Evolutionary conservation across 2,888 invertebrate species (phyloP), one percentile per base, ranked within the genome.

Genomic region (Crioceris asparagi): DNA sequence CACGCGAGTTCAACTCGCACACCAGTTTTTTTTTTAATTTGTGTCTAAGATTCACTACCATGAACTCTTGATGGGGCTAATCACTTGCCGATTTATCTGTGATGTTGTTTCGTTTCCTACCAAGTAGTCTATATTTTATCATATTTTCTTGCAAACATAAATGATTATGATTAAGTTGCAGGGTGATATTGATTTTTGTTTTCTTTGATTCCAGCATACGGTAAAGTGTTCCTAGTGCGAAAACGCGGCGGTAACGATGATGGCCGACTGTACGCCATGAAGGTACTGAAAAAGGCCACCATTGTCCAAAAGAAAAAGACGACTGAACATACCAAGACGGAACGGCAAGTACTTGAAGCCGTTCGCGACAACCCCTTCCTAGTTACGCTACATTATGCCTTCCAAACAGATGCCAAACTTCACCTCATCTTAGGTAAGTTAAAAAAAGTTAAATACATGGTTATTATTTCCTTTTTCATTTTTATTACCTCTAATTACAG

Each of bases 361-460:
- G 88, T 97, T 43, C 75, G 93, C 48, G 84, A 88, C 62, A 85
- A 90, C 58, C 96, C 96, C 35, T 97, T 96, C 69, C 77, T 97
- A 49, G 94, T 96, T 53, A 93, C 92, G 25, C 75, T 97, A 49
- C 92, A 93, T 68, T 97, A 97, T 67, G 97, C 97, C 61, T 97
- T 97, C 74, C 96, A 97, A 69, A 93, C 94, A 6, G 90, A 94
- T 57, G 83, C 92, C 36, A 96, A 94, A 68, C 75, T 97, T 49
- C 93, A 96, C 69, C 79, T 97, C 51, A 92, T 97, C 53, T 76
- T 97, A 60, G 94, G 96, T 94, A 68, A 79, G 79, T 27, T 15
- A 12, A 27, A 7, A 21, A 7, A 10, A 6, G 6, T 21, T 10
- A 21, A 7, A n/a, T n/a, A n/a, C n/a, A n/a, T n/a, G n/a, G n/a